Base-by-base conservation (phyloP, 2,113 vertebrate species). In the Euleptes europaea region DNA sequence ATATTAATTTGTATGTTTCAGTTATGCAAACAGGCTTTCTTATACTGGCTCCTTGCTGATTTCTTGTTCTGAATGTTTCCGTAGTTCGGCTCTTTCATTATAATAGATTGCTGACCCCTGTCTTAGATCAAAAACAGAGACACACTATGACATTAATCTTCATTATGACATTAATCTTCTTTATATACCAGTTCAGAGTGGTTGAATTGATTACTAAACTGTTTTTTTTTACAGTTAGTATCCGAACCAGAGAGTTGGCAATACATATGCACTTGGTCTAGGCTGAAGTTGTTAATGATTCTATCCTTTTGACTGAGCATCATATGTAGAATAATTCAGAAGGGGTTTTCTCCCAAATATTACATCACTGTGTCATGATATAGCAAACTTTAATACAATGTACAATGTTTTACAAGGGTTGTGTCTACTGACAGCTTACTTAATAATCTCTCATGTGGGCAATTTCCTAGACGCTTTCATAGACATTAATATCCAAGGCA, bases 401-500 rank as follows among this genome's bases (percentile, higher is more conserved):
- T 65, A 19, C 26, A 75, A 40, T 38, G 35, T 40, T 31, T 77
- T 8, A 74, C 66, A 86, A 81, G 9, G 17, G 2, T 80, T 49
- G 11, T 14, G 60, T 82, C 35, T 60, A 13, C 44, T 71, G 49
- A 71, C 19, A 28, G 13, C n/a, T 51, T 78, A 26, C 8, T 73
- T 47, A 63, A 72, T 60, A 63, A 21, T 77, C 10, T 85, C 40
- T 47, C 7, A 57, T 63, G 35, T 60, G 47, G 40, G 19, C 42
- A 85, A 80, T 15, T 66, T 80, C 42, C 77, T n/a, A 80, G 23
- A 38, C 65, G n/a, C 40, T 49, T 85, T 85, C 57, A 40, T 31
- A 80, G 15, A 85, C 26, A 12, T 66, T 85, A 73, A 74, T 85
- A 73, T 31, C 35, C 70, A 73, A 19, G 13, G n/a, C 11, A 47